Evolutionary conservation across 2,113 vertebrate genomes (phyloP), one percentile per base, ranked within the genome.

Genomic region (Tychaedon coryphoeus): DNA sequence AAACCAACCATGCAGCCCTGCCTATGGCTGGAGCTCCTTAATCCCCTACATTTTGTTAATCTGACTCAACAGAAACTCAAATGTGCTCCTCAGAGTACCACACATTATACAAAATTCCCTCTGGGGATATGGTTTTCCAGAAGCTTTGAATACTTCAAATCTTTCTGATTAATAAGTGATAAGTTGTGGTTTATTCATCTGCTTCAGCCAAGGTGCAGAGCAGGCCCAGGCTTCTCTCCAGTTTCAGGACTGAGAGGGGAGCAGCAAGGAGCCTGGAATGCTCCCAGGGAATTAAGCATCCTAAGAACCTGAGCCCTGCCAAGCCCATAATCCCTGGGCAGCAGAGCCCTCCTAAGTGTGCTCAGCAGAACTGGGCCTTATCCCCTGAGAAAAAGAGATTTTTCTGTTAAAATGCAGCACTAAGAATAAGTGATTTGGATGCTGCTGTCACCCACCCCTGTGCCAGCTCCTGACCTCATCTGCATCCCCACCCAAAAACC

Each of bases 141-240:
- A 65, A 95, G 61, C 74, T 65, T 13, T 81, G 85, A 95, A 65
- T 67, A 66, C 77, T 94, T 95, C 91, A 93, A 77, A 77, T 83
- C 79, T 83, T 50, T 58, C 77, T 92, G 92, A 97, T 97, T 96
- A 96, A 96, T 95, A 95, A 95, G 91, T 95, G 90, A 95, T 93
- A 96, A 91, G 24, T 23, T 92, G 80, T 89, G 73, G 53, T 84
- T 93, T 81, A 84, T 75, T 90, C 50, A 61, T 81, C 76, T 93
- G 73, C 70, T 92, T 19, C 84, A 92, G 86, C 45, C 61, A 81
- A 92, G 73, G 75, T 20, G 34, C 24, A 9, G 64, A 84, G 47
- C 7, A 6, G 47, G 22, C 12, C 12, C n/a, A 38, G 2, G 7
- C 38, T 80, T 10, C 77, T 71, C 76, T 71, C 38, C 47, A 51